Evolutionary conservation across 2,888 invertebrate genomes (phyloP), one percentile per base, ranked within the genome.

Genomic region (Allolobophora icterica): DNA sequence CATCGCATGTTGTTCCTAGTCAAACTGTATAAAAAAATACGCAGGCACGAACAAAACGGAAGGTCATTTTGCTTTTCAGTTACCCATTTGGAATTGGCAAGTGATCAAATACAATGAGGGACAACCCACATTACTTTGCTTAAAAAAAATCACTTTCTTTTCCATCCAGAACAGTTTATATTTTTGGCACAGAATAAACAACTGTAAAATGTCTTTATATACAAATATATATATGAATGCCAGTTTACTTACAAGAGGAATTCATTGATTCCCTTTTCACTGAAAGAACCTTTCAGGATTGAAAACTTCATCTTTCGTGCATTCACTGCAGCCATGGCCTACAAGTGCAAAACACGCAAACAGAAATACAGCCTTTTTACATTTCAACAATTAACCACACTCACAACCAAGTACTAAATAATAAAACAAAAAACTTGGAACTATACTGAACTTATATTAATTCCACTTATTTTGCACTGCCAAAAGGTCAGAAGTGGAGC

Each of bases 251-350:
- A 96, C 95, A 96, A 94, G 90, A 99, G 96, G 96, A 99, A 99
- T 95, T 99, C 99, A 94, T 98, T 97, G 95, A 99, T 98, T 92
- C 99, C 99, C 92, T 97, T 97, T 94, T 97, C 97, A 0, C 98
- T 98, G 96, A 99, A 99, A 38, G 99, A 97, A 24, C 93, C 99
- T 94, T 98, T 96, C 2, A 99, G 96, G 17, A 98, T 96, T 0
- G 99, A 98, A 96, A 97, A 99, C 95, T 99, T 99, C 97, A 98
- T 97, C 96, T 99, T 99, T 95, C 99, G 98, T 30, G 97, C 97
- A 96, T 99, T 99, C 91, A 99, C 97, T 34, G 98, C 98, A 15
- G 98, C 99, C 97, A 99, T 97, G 0, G 99, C 99, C 95, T 95
- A 92, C 33, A 93, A 92, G 8, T 45, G 19, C 89, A 83, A 30